Base-by-base conservation (phyloP, 1,140 invertebrate species). In the Epicauta chinensis region DNA sequence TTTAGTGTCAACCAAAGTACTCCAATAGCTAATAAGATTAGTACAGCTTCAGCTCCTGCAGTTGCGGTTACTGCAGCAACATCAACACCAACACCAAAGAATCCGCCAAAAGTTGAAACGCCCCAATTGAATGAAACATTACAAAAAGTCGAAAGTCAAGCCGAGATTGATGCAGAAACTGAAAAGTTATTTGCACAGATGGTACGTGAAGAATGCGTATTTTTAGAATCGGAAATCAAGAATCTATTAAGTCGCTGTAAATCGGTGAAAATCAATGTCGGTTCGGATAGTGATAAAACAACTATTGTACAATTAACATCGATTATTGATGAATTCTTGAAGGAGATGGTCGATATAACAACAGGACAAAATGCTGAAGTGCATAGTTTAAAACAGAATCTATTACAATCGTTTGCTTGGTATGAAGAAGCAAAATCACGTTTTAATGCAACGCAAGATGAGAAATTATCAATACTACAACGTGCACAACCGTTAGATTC, bases 191-290 rank as follows among this genome's bases (percentile, higher is more conserved):
- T 68, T 32, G 50, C 56, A 2, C 41, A 68, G 50, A 58, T 67
- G 47, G 62, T 73, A 64, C 53, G 61, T 73, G 47, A 77, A 61
- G 76, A 86, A 75, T 79, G 83, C 1, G 70, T 75, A 16, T 73
- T 78, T 35, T 83, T 87, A 61, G 76, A 81, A 56, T 67, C 71
- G 50, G 82, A 87, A 61, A 58, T 86, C 1, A 72, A 75, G 52
- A 74, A 77, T 34, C 74, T 86, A 49, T 69, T 78, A 44, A 64
- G 71, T 2, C 71, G 73, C 42, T 75, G 74, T 0, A 67, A 61
- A 23, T 64, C 69, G 17, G 58, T 78, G 10, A 69, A 80, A 13
- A 65, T 70, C 2, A 70, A 74, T 65, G 73, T 81, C 46, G 79
- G 77, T 10, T 71, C 68, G 5, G 71, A 77, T 5, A 66, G 73